Base-by-base conservation (phyloP, 2,797 vertebrate genomes). In the Dryobates pubescens region DNA sequence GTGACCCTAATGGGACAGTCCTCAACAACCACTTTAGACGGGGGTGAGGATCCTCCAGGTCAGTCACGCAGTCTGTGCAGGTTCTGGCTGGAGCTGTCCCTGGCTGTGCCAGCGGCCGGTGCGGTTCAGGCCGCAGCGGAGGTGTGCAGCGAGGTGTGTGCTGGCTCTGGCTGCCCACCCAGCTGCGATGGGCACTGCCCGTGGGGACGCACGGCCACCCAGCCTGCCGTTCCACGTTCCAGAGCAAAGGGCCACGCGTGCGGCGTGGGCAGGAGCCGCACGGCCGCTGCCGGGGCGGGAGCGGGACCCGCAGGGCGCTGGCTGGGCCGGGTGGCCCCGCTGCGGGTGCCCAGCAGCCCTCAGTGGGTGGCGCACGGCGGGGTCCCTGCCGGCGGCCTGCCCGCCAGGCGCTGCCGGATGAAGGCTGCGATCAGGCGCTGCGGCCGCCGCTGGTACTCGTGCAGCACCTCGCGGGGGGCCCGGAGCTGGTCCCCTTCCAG, bases 401-500 rank as follows among this genome's bases (percentile, higher is more conserved):
- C 62, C 8, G 15, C 97, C 86, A 99, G 98, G 9, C 70, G 96
- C 93, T 98, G 98, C 96, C 97, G 98, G 96, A 99, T 99, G 76
- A 99, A 98, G 88, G 97, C 96, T 14, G 98, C 96, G 74, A 99
- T 98, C 53, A 99, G 97, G 54, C 96, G 74, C 97, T 99, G 98
- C 54, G 98, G 99, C 86, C 97, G 96, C 92, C 97, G 97, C 96
- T 98, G 98, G 94, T 98, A 98, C 74, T 99, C 98, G 74, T 96
- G 62, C 86, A 99, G 97, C 86, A 99, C 97, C 14, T 98, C 97
- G 14, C 97, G 98, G 56, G 98, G 51, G 4, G 97, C 97, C 19
- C 92, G 97, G 96, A 99, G 99, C 97, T 99, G 99, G 96, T 99
- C 98, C 32, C 98, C 98, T 13, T 99, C 95, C n/a, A 99, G 98